Conservation (phyloP, 2,113 vertebrate species). For the Paramormyrops kingsleyae region DNA sequence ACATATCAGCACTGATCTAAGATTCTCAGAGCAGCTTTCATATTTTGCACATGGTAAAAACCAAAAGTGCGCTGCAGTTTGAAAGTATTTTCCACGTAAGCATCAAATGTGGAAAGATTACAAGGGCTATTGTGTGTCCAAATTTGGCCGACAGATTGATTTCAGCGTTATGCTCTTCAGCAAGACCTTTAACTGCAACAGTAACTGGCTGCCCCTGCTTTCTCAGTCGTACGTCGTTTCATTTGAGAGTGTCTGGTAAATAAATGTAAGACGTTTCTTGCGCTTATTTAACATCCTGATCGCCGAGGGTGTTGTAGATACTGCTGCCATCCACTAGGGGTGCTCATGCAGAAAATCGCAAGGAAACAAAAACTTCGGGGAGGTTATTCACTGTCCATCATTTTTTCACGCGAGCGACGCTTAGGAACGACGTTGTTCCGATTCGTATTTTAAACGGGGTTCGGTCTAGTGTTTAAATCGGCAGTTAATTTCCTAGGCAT, state of each 20-base stretch:
- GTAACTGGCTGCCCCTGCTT: neutral
- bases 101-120: neutral
- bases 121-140: neutral
- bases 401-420: neutral
- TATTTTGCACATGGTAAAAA: neutral
- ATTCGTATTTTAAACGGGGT: neutral
- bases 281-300: neutral
- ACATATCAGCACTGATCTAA: neutral
- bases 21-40: neutral
- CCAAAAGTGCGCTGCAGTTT: neutral
- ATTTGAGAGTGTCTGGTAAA: neutral
- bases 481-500: neutral
- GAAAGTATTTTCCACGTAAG: neutral
- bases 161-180: neutral
- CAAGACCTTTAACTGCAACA: neutral
- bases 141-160: neutral
- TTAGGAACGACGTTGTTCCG: neutral
- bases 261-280: neutral
- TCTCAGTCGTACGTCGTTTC: neutral
- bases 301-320: neutral
- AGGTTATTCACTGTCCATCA: constrained; percentile 18
- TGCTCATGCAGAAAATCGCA: neutral
- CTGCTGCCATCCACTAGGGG: neutral
- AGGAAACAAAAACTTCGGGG: constrained; percentile 15
- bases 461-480: neutral